phyloP scores from a whole-genome alignment of 2,113 vertebrate species.

The Carollia perspicillata region DNA sequence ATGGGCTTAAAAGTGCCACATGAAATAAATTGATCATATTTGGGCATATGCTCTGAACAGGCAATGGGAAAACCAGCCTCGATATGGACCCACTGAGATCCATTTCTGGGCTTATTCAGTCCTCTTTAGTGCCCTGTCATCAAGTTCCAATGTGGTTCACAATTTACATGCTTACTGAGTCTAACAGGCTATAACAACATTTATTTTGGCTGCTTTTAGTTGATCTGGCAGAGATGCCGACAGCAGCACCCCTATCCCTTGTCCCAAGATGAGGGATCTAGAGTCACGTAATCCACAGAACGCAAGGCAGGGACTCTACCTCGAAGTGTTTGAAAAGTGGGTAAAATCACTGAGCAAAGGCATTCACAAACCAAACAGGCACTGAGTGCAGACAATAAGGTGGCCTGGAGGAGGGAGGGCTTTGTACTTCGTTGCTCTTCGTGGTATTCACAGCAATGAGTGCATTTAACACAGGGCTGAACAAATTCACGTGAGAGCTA shows the following conservation, averaged over 20 bases:
- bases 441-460: background rate
- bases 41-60: background rate
- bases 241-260: background rate
- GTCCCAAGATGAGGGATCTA: background rate
- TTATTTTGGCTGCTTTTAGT: background rate
- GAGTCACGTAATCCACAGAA: background rate
- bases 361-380: background rate
- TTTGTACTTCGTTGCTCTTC: background rate
- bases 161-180: slow-evolving; percentile 6
- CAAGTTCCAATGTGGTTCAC: background rate
- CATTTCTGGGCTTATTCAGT: background rate
- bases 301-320: background rate
- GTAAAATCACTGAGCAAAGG: background rate
- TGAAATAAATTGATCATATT: slow-evolving; percentile 41
- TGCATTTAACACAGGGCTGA: background rate
- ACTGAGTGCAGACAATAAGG: background rate
- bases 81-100: background rate
- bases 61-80: background rate
- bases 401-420: background rate
- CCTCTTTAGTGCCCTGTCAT: slow-evolving; percentile 8
- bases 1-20: background rate
- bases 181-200: background rate
- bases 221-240: background rate
- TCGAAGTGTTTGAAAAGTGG: background rate
- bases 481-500: slow-evolving; percentile 41